Base-by-base conservation (phyloP, 1,140 invertebrate species). In the Halictus rubicundus region DNA sequence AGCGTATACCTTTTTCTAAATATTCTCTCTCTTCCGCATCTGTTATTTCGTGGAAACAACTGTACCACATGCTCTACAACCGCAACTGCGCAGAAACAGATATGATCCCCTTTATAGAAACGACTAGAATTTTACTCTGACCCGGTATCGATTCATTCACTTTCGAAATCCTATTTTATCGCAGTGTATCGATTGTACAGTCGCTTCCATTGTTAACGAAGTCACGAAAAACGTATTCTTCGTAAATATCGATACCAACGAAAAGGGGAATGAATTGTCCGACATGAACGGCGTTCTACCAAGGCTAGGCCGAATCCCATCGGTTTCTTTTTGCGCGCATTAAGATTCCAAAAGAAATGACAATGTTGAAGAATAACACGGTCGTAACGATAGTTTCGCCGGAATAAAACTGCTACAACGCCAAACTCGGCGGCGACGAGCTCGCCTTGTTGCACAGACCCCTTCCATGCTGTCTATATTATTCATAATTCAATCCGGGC, bases 401-500 rank as follows among this genome's bases (percentile, higher is more conserved):
- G 27, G 25, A n/a, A 61, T 52, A 65, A 74, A 64, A 64, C 37
- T 65, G 60, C 63, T 12, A 32, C 42, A 21, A 10, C 1, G 19
- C 32, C 12, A 60, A 74, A 46, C 21, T 23, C 60, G 60, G 21
- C 23, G 27, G 27, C 42, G 21, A 16, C 39, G 14, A 74, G 42
- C n/a, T 65, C 39, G 32, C 39, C 39, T 37, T 65, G 27, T 63
- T 74, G 60, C 71, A 14, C 14, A 12, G 37, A 19, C 37, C 21
- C 8, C 42, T 27, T 42, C 14, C 19, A 10, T 12, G 14, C 42
- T 2, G 21, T 19, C 19, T 21, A n/a, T 25, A 25, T 52, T 52
- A 65, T 74, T 74, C 63, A 74, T 64, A 65, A 64, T 74, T 74
- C 63, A 64, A 74, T n/a, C n/a, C 42, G 16, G 46, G n/a, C 8